Evolutionary conservation across 2,888 invertebrate species (phyloP), one percentile per base, ranked within the genome.

Genomic region (Pyrgus malvae): DNA sequence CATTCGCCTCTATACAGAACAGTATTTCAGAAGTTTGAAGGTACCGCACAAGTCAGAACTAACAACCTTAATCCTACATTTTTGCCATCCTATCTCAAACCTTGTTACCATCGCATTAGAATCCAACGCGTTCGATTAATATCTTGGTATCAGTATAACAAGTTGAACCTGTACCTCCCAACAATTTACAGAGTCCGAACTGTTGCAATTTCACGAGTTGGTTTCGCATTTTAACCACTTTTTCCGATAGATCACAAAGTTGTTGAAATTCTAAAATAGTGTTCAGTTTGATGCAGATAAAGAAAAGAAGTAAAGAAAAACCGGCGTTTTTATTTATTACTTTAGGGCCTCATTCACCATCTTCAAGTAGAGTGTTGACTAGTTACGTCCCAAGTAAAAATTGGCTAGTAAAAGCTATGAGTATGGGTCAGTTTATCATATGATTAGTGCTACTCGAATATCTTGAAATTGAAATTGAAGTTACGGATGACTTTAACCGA

Each of bases 101-200:
- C 25, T 44, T 37, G 44, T 9, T 1, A 9, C 1, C 3, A 12
- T 14, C 1, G 19, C 0, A 8, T 27, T 44, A 27, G 27, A 27
- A 17, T 21, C 11, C 3, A 4, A 11, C 0, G 2, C 9, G 21
- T 12, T 1, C 3, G 6, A 23, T 16, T 42, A 25, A 41, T 50
- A 51, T 11, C 6, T 12, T 17, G 25, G 37, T 25, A 33, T 11
- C 51, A 44, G 37, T 51, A 44, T 37, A 51, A 42, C 50, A 50
- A 50, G 42, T 42, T 35, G 42, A 27, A 51, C 35, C 37, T 17
- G 35, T 42, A 27, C 37, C 31, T 41, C 21, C 44, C 51, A 37
- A 51, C 51, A 44, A 51, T 51, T 44, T 51, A 51, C 51, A 29
- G 44, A 51, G 44, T 37, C 33, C 44, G 44, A 51, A 44, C 51